A percentile compares a stretch with the other conserved stretches of the same genome.
These are phyloP conservation scores for Ophraella communa DNA, from an alignment of 2,888 invertebrate genomes.

Conservation along the genomic window DNA sequence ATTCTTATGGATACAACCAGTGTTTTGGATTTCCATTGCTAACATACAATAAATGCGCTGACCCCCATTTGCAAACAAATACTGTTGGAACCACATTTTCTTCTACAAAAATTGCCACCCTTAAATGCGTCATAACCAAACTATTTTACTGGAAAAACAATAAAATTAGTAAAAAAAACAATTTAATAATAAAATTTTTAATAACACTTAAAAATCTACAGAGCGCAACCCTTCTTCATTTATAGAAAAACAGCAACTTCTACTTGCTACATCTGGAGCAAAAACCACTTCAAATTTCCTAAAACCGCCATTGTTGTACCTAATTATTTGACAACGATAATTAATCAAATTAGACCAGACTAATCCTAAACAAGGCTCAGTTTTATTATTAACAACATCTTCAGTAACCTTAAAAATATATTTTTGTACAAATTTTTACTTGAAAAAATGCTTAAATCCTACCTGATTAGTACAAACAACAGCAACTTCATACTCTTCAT, in stretches of 20 bases:
- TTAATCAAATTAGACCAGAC: slow-evolving; percentile 72
- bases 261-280: slow-evolving; percentile 65
- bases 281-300: slow-evolving; percentile 64
- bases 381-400: slow-evolving; percentile 49
- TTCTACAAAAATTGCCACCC: too few species aligned
- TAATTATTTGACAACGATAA: slow-evolving; percentile 63
- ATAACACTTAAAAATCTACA: too few species aligned
- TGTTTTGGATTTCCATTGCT: too few species aligned
- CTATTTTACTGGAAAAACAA: too few species aligned
- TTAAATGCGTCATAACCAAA: too few species aligned
- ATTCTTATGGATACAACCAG: too few species aligned
- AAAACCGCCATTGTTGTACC: slow-evolving; percentile 46
- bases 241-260: slow-evolving; percentile 62
- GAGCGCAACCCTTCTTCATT: slow-evolving; percentile 45
- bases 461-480: slow-evolving; percentile 79
- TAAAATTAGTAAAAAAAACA: too few species aligned
- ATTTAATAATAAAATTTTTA: too few species aligned
- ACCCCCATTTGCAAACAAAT: too few species aligned
- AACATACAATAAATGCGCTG: too few species aligned
- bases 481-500: slow-evolving; percentile 63
- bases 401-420: slow-evolving; percentile 53
- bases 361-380: slow-evolving; percentile 68
- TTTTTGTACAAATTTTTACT: neutral
- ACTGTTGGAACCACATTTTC: too few species aligned
- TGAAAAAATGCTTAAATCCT: slow-evolving; percentile 22